Conservation (phyloP, 2,888 invertebrate genomes). For the Brenthis ino region DNA sequence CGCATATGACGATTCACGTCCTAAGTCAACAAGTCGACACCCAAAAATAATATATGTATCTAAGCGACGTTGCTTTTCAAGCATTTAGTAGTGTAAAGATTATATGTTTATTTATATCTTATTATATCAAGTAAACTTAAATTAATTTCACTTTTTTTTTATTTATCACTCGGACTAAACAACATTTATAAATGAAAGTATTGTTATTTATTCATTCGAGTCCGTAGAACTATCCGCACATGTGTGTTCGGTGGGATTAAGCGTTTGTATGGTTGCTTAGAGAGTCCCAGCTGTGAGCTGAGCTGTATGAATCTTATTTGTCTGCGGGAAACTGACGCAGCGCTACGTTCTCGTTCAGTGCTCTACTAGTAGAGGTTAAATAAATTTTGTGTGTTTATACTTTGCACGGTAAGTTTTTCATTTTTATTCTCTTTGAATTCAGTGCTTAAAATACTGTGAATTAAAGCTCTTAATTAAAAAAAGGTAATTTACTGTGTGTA, state of each 20-base stretch:
- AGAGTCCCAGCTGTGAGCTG: constrained; percentile 28
- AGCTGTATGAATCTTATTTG: constrained; percentile 47
- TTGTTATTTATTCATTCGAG: neutral
- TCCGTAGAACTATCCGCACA: neutral
- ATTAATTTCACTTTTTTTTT: too few species aligned
- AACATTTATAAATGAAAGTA: neutral
- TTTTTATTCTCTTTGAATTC: constrained; percentile 11
- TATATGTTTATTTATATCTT: too few species aligned
- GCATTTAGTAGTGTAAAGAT: too few species aligned
- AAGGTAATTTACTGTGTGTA: too few species aligned
- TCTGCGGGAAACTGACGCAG: constrained; percentile 50
- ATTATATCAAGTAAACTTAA: too few species aligned
- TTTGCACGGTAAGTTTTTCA: constrained; percentile 13
- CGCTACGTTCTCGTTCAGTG: constrained; percentile 46
- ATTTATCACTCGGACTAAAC: too few species aligned
- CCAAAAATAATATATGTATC: too few species aligned
- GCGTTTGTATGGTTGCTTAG: constrained; percentile 41
- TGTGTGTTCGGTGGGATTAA: constrained; percentile 30
- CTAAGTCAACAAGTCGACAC: too few species aligned
- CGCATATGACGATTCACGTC: too few species aligned
- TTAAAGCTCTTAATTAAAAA: neutral
- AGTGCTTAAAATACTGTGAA: constrained; percentile 1
- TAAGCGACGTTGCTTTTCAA: too few species aligned
- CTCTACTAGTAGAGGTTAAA: constrained; percentile 7
- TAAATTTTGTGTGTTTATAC: constrained; percentile 4